Evolutionary conservation across 2,888 invertebrate species (phyloP).

Genomic region (Ormyrus pomaceus): DNA sequence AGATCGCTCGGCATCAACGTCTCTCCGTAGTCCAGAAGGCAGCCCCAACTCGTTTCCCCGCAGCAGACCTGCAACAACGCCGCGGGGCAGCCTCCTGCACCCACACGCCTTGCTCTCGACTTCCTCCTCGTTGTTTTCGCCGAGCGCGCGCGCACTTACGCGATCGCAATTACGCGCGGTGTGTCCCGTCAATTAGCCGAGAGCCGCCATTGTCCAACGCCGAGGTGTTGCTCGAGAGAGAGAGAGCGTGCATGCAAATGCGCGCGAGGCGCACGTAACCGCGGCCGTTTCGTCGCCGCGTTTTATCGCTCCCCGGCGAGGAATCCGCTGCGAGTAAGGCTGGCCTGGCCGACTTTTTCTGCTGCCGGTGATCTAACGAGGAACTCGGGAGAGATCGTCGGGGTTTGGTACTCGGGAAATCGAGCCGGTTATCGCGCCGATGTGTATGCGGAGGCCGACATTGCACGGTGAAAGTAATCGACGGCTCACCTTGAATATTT

Average conservation of each 20-base stretch:
- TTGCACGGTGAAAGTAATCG: conserved; percentile 7
- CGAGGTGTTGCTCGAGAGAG: too few species aligned
- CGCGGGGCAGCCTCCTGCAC: too few species aligned
- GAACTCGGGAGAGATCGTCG: not conserved
- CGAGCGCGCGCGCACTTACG: not conserved
- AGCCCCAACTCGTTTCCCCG: too few species aligned
- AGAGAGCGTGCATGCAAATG: too few species aligned
- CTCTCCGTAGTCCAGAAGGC: too few species aligned
- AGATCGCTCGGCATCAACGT: not conserved
- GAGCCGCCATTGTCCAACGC: not conserved
- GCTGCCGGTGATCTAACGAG: conserved; percentile 3
- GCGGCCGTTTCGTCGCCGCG: conserved; percentile 3
- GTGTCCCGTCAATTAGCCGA: conserved; percentile 20
- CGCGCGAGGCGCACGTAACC: too few species aligned
- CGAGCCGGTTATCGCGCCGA: not conserved
- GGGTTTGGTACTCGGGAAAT: conserved; percentile 16
- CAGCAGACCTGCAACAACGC: too few species aligned
- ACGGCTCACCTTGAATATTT: conserved; percentile 6
- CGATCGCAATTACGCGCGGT: conserved; percentile 11
- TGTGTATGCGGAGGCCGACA: not conserved
- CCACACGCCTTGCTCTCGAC: not conserved
- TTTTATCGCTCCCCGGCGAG: conserved; percentile 40
- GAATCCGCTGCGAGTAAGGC: conserved; percentile 25
- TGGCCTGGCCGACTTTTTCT: not conserved
- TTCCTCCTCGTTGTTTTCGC: not conserved